Conservation (phyloP, 2,888 invertebrate species). For the Sceliomorpha sp. region DNA sequence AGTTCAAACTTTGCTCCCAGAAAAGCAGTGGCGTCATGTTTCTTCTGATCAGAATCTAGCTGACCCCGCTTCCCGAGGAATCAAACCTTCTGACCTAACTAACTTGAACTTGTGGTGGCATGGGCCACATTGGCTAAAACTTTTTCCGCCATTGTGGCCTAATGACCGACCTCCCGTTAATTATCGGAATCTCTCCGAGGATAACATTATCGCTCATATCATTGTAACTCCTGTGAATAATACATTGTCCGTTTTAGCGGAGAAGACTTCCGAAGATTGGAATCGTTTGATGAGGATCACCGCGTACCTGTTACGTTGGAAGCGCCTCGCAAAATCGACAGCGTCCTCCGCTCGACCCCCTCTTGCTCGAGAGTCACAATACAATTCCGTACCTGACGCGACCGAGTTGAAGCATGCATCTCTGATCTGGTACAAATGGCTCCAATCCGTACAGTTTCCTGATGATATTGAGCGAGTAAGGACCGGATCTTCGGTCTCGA, state of each 20-base stretch:
- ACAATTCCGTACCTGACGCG: background rate
- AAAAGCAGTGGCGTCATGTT: slow-evolving; percentile 20
- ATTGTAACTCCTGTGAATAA: no score
- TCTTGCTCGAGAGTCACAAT: background rate
- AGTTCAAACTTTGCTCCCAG: slow-evolving; percentile 10
- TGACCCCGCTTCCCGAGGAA: slow-evolving; percentile 13
- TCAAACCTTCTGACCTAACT: background rate
- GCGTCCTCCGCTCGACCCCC: background rate
- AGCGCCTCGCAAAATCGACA: background rate
- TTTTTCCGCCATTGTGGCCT: background rate
- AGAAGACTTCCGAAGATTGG: background rate
- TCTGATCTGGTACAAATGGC: background rate
- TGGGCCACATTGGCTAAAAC: slow-evolving; percentile 8
- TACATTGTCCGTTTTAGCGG: background rate
- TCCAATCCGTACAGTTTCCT: background rate
- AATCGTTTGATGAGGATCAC: background rate
- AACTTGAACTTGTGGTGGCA: slow-evolving; percentile 3
- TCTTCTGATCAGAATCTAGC: slow-evolving; percentile 13
- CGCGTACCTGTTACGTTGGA: background rate
- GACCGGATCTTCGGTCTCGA: no score
- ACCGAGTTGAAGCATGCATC: slow-evolving; percentile 1
- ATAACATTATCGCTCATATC: no score
- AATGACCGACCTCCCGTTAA: no score
- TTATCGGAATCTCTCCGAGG: no score
- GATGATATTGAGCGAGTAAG: no score